These are phyloP conservation scores for Acromyrmex heyeri DNA, from an alignment of 1,140 invertebrate genomes.

Conservation along the genomic window DNA sequence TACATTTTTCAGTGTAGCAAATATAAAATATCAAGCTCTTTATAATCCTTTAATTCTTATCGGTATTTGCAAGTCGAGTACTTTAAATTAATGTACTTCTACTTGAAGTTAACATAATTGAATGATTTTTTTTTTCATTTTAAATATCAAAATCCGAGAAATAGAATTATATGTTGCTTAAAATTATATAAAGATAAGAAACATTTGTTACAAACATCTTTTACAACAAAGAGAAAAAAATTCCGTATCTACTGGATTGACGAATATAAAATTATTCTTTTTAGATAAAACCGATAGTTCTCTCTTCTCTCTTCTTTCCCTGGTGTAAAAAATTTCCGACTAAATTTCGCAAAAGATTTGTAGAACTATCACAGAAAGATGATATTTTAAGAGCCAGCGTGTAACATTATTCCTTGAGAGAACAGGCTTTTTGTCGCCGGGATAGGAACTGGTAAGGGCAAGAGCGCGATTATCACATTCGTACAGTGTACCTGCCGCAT, in stretches of 20 bases:
- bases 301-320: not conserved
- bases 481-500: constrained; percentile 66
- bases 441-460: constrained; percentile 64
- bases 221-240: too few species aligned
- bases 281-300: too few species aligned
- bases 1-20: too few species aligned
- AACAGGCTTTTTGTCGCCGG: constrained; percentile 57
- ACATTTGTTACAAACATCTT: too few species aligned
- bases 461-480: constrained; percentile 75
- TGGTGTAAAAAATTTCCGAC: not conserved
- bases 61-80: too few species aligned
- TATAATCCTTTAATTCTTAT: not conserved
- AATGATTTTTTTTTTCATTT: too few species aligned
- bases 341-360: not conserved
- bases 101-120: too few species aligned
- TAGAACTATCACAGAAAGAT: not conserved
- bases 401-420: constrained; percentile 47
- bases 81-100: too few species aligned
- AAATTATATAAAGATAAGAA: too few species aligned
- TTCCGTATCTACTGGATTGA: too few species aligned
- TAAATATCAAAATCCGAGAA: too few species aligned
- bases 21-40: not conserved
- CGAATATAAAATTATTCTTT: not conserved
- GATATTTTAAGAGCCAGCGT: not conserved
- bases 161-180: too few species aligned